These are phyloP conservation scores for Masnerella sp. DNA, from an alignment of 2,888 invertebrate genomes.

Conservation along the genomic window DNA sequence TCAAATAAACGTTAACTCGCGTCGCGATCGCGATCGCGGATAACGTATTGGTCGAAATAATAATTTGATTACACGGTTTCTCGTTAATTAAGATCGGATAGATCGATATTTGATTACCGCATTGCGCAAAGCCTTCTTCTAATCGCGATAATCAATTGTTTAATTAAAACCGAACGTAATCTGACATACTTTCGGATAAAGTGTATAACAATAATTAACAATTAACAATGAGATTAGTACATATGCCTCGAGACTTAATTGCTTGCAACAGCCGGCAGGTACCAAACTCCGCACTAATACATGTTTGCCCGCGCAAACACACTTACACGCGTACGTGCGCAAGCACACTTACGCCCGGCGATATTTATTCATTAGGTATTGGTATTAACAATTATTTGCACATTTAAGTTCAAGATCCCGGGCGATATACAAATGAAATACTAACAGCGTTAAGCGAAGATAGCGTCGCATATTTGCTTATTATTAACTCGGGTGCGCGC, in stretches of 20 bases:
- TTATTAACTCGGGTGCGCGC: constrained; percentile 26
- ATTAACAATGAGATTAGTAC: constrained; percentile 73
- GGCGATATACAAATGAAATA: constrained; percentile 27
- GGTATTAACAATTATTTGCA: constrained; percentile 44
- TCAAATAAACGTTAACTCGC: constrained; percentile 31
- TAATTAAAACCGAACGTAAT: constrained; percentile 50
- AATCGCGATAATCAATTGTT: constrained; percentile 42
- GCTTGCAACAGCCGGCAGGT: constrained; percentile 68
- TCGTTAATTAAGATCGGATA: constrained; percentile 43
- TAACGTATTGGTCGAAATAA: constrained; percentile 28
- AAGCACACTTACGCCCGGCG: background rate
- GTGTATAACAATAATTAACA: constrained; percentile 62
- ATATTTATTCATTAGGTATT: constrained; percentile 30
- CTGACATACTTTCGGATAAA: constrained; percentile 48
- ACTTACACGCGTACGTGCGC: background rate
- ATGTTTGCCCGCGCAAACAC: background rate
- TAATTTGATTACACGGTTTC: constrained; percentile 37
- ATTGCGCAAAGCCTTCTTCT: constrained; percentile 16
- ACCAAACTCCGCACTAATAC: constrained; percentile 29
- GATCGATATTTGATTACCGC: constrained; percentile 29
- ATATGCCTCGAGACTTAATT: constrained; percentile 71
- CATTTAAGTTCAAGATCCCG: constrained; percentile 23
- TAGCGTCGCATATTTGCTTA: constrained; percentile 22
- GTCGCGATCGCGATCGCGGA: constrained; percentile 20
- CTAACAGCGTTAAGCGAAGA: constrained; percentile 14